Base-by-base conservation (phyloP, 2,888 invertebrate species). In the Labia minor region DNA sequence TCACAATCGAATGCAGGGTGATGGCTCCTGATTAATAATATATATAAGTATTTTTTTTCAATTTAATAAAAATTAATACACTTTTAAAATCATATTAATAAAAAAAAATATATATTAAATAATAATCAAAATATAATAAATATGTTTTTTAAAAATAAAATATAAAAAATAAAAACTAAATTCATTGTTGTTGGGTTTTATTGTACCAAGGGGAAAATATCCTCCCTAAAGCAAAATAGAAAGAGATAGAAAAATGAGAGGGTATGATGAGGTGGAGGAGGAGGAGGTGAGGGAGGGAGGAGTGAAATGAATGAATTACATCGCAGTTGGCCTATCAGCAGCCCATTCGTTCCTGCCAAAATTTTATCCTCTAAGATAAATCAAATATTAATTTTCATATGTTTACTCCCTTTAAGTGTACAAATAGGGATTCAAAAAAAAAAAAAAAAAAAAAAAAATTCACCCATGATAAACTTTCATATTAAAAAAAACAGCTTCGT, bases 281-380 rank as follows among this genome's bases (percentile, higher is more conserved):
- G n/a, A n/a, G n/a, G n/a, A n/a, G n/a, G n/a, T 33, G n/a, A n/a
- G 33, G 11, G 49, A 49, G 49, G 2, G 49, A 49, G 49, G 26
- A 14, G 16, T 33, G 16, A 49, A n/a, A 49, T 49, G 49, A 49
- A 49, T 49, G 49, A 49, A 49, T 49, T 49, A 49, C 49, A 49
- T 3, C 49, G 49, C 49, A 49, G 49, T 49, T 49, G 49, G n/a
- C 49, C 49, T 49, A 49, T 49, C 49, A 49, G 49, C 49, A 49
- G 49, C 49, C 14, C 49, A 49, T 49, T 49, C 49, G 49, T 49
- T 16, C n/a, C 49, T 49, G 49, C 4, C 49, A 49, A 49, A 4
- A 49, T 49, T 49, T 49, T 49, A 49, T 49, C 49, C 49, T 49
- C 49, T 49, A 49, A 49, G 49, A 49, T 49, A 49, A 49, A 49